These are phyloP conservation scores for Penelope pileata DNA, from an alignment of 2,113 vertebrate genomes.

Conservation along the genomic window DNA sequence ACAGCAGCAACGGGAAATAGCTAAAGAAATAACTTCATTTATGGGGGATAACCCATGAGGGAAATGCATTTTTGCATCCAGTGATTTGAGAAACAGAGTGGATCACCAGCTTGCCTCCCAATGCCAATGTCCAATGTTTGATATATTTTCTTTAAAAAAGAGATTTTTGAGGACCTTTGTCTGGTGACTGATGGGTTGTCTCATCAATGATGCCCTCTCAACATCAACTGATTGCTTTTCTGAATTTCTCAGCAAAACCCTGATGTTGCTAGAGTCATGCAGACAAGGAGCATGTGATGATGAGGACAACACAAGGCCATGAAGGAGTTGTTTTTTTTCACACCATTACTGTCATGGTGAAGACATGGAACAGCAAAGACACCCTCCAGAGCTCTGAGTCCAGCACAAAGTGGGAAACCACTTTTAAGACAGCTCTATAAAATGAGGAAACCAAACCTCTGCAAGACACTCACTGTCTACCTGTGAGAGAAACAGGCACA, in stretches of 20 bases:
- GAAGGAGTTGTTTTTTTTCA: background rate
- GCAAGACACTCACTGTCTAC: background rate
- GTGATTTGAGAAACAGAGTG: background rate
- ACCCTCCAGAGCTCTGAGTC: background rate
- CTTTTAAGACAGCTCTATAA: background rate
- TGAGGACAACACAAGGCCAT: background rate
- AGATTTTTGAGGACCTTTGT: background rate
- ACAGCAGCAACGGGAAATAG: background rate
- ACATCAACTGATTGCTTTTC: background rate
- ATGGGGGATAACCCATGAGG: background rate
- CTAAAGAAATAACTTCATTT: background rate
- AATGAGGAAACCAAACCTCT: background rate
- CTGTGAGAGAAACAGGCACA: background rate
- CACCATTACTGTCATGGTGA: background rate
- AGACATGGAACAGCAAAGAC: background rate
- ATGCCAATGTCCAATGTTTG: background rate
- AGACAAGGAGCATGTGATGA: background rate
- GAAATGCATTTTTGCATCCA: fast-evolving
- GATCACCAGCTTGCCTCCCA: background rate
- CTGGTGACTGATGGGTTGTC: background rate
- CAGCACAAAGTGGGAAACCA: background rate
- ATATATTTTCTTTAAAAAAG: background rate
- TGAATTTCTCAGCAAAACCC: background rate
- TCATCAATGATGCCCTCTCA: background rate
- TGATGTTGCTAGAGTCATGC: background rate